Evolutionary conservation across 1,140 invertebrate species (phyloP).

Genomic region (Helicorthomorpha holstii): DNA sequence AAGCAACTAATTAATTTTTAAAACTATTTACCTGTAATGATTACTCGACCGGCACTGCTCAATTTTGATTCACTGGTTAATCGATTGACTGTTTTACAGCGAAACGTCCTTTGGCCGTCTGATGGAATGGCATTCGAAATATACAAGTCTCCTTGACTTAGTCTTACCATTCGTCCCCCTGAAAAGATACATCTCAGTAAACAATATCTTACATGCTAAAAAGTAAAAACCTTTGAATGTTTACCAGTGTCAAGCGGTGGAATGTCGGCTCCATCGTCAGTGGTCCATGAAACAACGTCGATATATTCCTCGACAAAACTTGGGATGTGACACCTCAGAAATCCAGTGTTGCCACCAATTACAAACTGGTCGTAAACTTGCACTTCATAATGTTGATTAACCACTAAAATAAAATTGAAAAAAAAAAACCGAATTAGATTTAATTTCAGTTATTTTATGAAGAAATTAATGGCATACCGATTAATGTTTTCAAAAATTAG

Average conservation of each 20-base stretch:
- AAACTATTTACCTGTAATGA: conserved; percentile 4
- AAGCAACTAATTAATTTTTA: too few relatives aligned
- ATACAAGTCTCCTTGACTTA: conserved; percentile 2
- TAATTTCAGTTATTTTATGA: not conserved
- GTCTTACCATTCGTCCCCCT: not conserved
- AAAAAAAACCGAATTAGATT: not conserved
- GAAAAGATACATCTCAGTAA: not conserved
- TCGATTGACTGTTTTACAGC: conserved; percentile 3
- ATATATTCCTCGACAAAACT: not conserved
- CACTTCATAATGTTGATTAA: not conserved
- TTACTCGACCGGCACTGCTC: conserved; percentile 6
- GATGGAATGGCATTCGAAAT: not conserved
- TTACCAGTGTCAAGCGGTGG: not conserved
- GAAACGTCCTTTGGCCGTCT: not conserved
- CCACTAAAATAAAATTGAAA: not conserved
- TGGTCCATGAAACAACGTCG: too few relatives aligned
- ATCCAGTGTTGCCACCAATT: conserved; percentile 3
- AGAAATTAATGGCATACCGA: too few relatives aligned
- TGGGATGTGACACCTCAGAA: not conserved
- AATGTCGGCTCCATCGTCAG: not conserved
- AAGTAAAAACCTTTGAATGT: too few relatives aligned
- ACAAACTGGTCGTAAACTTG: conserved; percentile 7
- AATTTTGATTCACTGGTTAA: conserved; percentile 1
- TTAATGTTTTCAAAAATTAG: too few relatives aligned
- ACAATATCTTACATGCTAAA: too few relatives aligned